Conservation (phyloP, 2,888 invertebrate species). For the Brachypalpus laphriformis region DNA sequence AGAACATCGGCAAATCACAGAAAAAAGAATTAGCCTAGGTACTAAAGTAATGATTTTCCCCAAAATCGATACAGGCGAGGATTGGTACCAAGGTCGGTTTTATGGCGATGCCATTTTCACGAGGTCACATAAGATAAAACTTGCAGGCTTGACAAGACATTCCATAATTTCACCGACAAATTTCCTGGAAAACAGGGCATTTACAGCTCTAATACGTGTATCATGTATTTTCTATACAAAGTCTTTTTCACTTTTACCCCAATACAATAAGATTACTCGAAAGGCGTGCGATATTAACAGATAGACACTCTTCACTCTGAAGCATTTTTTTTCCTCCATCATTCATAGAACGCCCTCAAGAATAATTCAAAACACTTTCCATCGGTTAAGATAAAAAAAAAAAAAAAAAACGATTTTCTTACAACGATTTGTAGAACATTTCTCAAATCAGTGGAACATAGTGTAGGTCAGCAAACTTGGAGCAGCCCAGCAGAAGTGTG, state of each 20-base stretch:
- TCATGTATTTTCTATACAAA: background rate
- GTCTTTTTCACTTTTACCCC: background rate
- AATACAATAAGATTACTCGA: background rate
- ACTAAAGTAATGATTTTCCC: no score
- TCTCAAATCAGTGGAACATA: constrained; percentile 57
- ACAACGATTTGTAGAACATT: constrained; percentile 63
- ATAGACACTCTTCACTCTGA: background rate
- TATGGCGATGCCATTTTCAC: no score
- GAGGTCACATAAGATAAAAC: no score
- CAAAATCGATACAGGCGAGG: no score
- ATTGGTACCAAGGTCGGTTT: no score
- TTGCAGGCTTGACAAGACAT: no score
- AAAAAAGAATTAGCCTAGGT: no score
- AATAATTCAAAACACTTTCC: constrained; percentile 55
- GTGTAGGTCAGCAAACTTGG: constrained; percentile 72
- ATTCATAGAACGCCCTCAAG: constrained; percentile 41
- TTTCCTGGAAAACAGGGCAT: no score
- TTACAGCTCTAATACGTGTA: background rate
- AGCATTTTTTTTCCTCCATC: background rate
- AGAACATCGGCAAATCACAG: no score
- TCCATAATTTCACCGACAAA: no score
- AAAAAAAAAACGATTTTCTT: constrained; percentile 6
- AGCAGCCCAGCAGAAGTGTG: background rate
- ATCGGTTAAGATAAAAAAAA: constrained; percentile 5
- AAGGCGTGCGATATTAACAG: background rate